Evolutionary conservation across 1,140 invertebrate genomes (phyloP), one percentile per base, ranked within the genome.

Genomic region (Orchestia grillus): DNA sequence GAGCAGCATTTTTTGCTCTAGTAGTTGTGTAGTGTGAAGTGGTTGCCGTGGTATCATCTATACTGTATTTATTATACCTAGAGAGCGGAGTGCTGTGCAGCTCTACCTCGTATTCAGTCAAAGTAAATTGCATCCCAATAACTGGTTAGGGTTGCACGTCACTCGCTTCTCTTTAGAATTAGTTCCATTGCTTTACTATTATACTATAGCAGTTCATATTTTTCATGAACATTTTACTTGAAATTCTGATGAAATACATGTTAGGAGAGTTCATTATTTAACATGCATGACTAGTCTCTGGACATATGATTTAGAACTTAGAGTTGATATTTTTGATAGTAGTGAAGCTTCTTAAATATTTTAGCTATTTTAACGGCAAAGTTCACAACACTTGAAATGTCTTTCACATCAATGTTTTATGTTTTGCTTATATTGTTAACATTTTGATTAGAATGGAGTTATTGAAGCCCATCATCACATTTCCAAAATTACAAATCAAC

Each of bases 11-110:
- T 45, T 45, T 94, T 94, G 92, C 44, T 94, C 45, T 44, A 36
- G 95, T 96, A 96, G 96, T 47, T 44, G 87, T 47, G 47, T 96
- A 96, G 96, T 95, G 44, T 87, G 96, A 96, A 94, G 96, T 96
- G 95, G 96, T 95, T 96, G 96, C 96, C 95, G 96, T 95, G 96
- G 96, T 96, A 96, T 96, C 42, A 90, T 45, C 95, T 95, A 96
- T 96, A 91, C 95, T 95, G 95, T 96, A 91, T 43, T 53, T 90
- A 77, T 77, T 96, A 96, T 96, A 96, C 96, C 96, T 42, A 95
- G 57, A 94, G 92, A 47, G 0, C 11, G 41, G 19, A 94, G 88
- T 42, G 88, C 36, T 90, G 36, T 90, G 87, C 95, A 47, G n/a
- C 41, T 62, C n/a, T 40, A 41, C 0, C 45, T 41, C 41, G 6